Base-by-base conservation (phyloP, 2,797 vertebrate genomes). In the Bradypus variegatus region DNA sequence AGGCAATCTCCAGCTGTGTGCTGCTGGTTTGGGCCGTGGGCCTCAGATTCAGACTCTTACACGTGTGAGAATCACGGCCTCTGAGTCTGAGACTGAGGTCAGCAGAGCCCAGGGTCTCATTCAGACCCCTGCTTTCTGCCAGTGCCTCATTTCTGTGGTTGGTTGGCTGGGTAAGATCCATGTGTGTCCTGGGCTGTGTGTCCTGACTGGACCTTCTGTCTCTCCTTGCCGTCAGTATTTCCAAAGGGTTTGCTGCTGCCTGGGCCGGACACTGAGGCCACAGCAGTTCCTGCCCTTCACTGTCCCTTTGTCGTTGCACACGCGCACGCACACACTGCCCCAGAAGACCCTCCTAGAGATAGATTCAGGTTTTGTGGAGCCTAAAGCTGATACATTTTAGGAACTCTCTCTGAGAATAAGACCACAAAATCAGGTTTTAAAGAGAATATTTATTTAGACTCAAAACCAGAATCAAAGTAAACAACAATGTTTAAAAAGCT, bases 401-500 rank as follows among this genome's bases (percentile, higher is more conserved):
- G 48, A 70, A 5, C 1, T 5, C 5, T 73, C 36, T 82, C 41
- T 88, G n/a, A 91, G 70, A 82, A 64, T 19, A 85, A 50, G 27
- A 76, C 12, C 31, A 41, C 36, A 45, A 60, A 16, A 70, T 58
- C 62, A 9, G 7, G 33, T 85, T 93, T 89, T 69, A 31, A 80
- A 88, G 31, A 38, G 16, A 89, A 45, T 69, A 38, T 72, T 83
- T 86, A 64, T 53, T 70, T 94, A 86, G 58, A 78, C 78, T 21
- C 55, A 76, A 38, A 85, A 90, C 58, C 21, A 53, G 69, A 88
- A 85, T 90, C 7, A 50, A 81, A 93, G 83, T 86, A n/a, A 78
- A 60, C n/a, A 27, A 70, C 36, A 67, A 55, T 70, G 13, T 13
- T 58, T 9, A 9, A 62, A 92, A 90, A 86, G 29, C 64, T 82